Percentiles rank a stretch among this genome's conserved stretches.
Conservation (phyloP, 2,113 vertebrate species). For the Hydrochoerus hydrochaeris region DNA sequence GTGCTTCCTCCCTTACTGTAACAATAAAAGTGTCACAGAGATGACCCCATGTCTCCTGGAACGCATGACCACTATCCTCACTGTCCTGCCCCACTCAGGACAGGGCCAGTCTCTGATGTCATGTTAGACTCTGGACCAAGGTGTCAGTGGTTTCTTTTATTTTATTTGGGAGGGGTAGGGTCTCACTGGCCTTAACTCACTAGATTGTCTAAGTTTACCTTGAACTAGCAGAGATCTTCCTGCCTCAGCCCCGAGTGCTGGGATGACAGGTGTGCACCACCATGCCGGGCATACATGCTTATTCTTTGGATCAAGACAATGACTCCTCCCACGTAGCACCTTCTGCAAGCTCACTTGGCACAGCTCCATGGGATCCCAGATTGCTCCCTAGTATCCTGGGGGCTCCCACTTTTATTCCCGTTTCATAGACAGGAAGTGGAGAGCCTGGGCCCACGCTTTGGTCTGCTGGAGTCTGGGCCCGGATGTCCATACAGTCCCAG, state of each 20-base stretch:
- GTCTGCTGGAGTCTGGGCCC: background rate
- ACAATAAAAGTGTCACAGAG: background rate
- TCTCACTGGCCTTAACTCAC: background rate
- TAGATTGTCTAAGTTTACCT: background rate
- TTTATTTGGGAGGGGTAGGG: background rate
- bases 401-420: background rate
- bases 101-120: background rate
- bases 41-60: background rate
- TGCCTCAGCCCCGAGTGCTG: background rate
- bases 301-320: background rate
- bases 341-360: background rate
- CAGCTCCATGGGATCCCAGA: background rate
- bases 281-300: background rate
- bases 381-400: background rate
- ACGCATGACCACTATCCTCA: background rate
- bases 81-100: background rate
- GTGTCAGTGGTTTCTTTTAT: background rate
- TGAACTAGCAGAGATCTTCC: background rate
- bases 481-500: rapidly evolving
- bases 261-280: background rate
- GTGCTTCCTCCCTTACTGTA: background rate
- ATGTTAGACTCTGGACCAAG: background rate
- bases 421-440: background rate
- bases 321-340: rapidly evolving
- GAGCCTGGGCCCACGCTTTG: too few species aligned